Base-by-base conservation (phyloP, 2,888 invertebrate genomes). In the Plagodis pulveraria region DNA sequence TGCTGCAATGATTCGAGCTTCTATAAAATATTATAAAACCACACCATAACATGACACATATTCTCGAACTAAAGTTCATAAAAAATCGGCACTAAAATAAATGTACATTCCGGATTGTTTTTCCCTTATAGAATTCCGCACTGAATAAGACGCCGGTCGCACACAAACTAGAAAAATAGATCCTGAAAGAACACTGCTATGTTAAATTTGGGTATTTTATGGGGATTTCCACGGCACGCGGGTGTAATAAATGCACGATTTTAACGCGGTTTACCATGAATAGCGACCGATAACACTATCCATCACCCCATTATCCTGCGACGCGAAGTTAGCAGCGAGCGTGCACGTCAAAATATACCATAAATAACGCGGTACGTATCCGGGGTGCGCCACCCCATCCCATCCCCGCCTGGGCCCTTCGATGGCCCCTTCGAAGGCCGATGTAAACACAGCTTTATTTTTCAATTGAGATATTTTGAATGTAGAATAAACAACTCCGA, bases 271-370 rank as follows among this genome's bases (percentile, higher is more conserved):
- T 83, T 83, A 84, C 86, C 80, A 76, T 83, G 86, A 86, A 87
- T 82, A 86, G 80, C 89, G 81, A 86, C 89, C 91, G 89, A 91
- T 91, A 91, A 90, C 90, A 91, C 87, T 87, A 91, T 90, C 89
- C 90, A 91, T 91, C 91, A 90, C 87, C 86, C 89, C 84, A 89
- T 90, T 89, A 91, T 86, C 81, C 86, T 77, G 79, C 87, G 82
- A 81, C 82, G 75, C 86, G 91, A 91, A 91, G 91, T 89, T 91
- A 83, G 91, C 87, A 78, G 74, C 89, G 83, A 83, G 76, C 78
- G 79, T 73, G 74, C 83, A 92, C 87, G 92, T 92, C 92, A 92
- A 91, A 92, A 91, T 92, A 91, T 83, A 87, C 86, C 88, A 87
- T 90, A 91, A 91, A 92, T 91, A 89, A 88, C 86, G 78, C 79